Evolutionary conservation across 2,797 vertebrate genomes (phyloP).

Genomic region (Sebastes reedi): DNA sequence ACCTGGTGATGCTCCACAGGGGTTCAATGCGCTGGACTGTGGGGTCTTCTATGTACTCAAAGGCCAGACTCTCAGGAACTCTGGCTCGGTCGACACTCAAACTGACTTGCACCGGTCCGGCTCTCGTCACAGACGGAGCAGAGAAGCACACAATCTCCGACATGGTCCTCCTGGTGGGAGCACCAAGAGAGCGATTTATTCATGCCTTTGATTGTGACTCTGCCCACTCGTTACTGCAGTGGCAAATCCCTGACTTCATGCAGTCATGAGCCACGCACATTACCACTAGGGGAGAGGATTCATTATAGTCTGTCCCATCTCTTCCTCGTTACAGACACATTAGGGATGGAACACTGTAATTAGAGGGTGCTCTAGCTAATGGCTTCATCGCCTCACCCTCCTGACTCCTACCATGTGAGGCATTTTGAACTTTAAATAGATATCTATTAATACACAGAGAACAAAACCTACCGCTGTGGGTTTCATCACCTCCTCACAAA

Average conservation of each 20-base stretch:
- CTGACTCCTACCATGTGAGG: conserved; percentile 59
- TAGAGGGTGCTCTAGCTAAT: conserved; percentile 75
- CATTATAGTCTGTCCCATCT: conserved; percentile 63
- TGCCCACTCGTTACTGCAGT: conserved; percentile 27
- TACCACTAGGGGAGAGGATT: conserved; percentile 43
- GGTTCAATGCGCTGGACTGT: conserved; percentile 94
- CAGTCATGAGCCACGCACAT: conserved; percentile 45
- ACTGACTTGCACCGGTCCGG: conserved; percentile 85
- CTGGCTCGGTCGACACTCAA: conserved; percentile 90
- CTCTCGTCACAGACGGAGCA: conserved; percentile 86
- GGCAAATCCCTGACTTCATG: conserved; percentile 41
- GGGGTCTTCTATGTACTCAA: conserved; percentile 95
- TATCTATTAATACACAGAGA: conserved; percentile 71
- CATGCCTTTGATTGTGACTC: conserved; percentile 38
- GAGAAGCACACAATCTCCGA: conserved; percentile 93
- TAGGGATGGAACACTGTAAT: conserved; percentile 84
- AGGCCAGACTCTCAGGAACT: conserved; percentile 86
- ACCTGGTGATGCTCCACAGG: conserved; percentile 97
- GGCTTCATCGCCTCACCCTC: conserved; percentile 57
- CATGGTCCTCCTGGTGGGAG: conserved; percentile 82
- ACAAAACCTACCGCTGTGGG: conserved; percentile 41
- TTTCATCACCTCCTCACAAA: conserved; percentile 40
- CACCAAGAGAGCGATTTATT: conserved; percentile 33
- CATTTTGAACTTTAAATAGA: conserved; percentile 74
- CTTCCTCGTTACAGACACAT: conserved; percentile 78